These are phyloP conservation scores for Desmodus rotundus DNA, from an alignment of 2,113 vertebrate genomes.

Conservation along the genomic window DNA sequence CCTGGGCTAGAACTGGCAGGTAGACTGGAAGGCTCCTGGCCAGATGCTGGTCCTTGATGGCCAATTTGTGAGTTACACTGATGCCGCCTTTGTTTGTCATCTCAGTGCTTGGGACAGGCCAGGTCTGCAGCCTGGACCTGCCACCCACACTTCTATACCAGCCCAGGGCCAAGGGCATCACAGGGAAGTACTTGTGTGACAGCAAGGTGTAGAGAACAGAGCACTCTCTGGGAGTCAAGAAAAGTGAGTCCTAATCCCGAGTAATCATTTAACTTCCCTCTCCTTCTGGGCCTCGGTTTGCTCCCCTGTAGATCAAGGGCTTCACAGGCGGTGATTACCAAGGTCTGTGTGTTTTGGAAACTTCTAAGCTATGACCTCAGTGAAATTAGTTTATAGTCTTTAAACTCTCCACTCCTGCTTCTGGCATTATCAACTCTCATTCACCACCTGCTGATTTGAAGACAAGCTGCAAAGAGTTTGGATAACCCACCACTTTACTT, in stretches of 20 bases:
- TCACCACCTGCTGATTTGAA: not conserved
- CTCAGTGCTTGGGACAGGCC: not conserved
- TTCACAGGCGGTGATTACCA: not conserved
- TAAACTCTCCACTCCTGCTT: not conserved
- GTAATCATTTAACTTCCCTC: not conserved
- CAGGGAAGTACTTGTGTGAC: not conserved
- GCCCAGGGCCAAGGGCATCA: not conserved
- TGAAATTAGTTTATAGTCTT: not conserved
- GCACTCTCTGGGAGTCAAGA: not conserved
- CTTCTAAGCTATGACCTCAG: not conserved
- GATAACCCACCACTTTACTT: not conserved
- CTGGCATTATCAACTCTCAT: not conserved
- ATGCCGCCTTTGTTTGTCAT: not conserved
- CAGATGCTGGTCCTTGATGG: not conserved
- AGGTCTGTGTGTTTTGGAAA: not conserved
- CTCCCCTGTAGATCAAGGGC: not conserved
- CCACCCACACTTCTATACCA: not conserved
- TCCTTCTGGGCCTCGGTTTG: not conserved
- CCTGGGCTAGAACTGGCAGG: not conserved
- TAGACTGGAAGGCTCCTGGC: not conserved
- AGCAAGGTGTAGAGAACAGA: not conserved
- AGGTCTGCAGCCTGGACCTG: not conserved
- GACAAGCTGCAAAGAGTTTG: not conserved
- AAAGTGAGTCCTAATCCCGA: not conserved
- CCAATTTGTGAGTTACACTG: not conserved